A percentile compares a stretch with the other conserved stretches of the same genome.
phyloP scores from a whole-genome alignment of 1,140 invertebrate genomes.

The Drosophila aff. region DNA sequence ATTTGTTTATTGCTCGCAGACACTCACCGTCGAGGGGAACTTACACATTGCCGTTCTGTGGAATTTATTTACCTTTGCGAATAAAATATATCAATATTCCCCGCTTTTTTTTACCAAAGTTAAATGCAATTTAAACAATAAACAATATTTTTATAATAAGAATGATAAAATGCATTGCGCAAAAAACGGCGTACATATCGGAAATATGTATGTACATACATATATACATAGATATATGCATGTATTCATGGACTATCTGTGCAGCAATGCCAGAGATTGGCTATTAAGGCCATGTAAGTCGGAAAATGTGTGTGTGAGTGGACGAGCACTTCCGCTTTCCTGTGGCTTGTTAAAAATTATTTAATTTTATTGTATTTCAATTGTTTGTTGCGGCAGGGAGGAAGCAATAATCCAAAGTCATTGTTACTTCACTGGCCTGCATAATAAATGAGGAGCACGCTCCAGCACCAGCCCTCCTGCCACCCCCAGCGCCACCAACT shows the following conservation, averaged over 20 bases:
- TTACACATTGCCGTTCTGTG: conserved; percentile 63
- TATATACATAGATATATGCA: not conserved
- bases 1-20: conserved; percentile 77
- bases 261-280: conserved; percentile 58
- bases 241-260: conserved; percentile 49
- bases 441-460: conserved; percentile 46
- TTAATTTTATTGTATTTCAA: conserved; percentile 79
- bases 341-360: conserved; percentile 81
- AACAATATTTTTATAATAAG: conserved; percentile 74
- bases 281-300: conserved; percentile 55
- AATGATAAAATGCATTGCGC: conserved; percentile 63
- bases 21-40: conserved; percentile 21
- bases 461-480: conserved; percentile 3
- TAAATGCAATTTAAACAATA: conserved; percentile 81
- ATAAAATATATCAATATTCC: conserved; percentile 68
- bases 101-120: conserved; percentile 46
- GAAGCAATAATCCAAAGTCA: conserved; percentile 63
- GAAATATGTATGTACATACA: not conserved
- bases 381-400: conserved; percentile 67
- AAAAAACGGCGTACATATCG: conserved; percentile 25
- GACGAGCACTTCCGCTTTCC: conserved; percentile 70
- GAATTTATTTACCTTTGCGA: conserved; percentile 80
- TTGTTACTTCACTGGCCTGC: conserved; percentile 46
- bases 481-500: not conserved
- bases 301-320: conserved; percentile 15